A percentile compares a stretch with the other conserved stretches of the same genome.
Evolutionary conservation across 2,797 vertebrate species (phyloP).

Genomic region (Hipposideros larvatus): DNA sequence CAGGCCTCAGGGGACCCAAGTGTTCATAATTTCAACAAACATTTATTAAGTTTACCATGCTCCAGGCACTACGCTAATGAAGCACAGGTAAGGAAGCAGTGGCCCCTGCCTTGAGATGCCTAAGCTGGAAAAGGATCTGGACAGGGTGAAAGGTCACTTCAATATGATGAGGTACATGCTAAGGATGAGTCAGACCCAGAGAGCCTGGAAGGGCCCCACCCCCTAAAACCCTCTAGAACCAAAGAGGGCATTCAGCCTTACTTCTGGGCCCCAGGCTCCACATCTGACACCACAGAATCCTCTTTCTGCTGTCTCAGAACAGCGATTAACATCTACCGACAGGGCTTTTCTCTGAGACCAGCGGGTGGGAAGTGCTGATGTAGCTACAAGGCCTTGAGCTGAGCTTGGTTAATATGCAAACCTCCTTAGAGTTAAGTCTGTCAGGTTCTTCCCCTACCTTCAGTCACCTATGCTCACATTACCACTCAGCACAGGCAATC

Average conservation of each 20-base stretch:
- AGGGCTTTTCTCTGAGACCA: background rate
- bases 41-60: background rate
- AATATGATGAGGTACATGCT: rapidly evolving
- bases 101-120: background rate
- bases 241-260: background rate
- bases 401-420: background rate
- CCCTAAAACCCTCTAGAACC: background rate
- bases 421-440: background rate
- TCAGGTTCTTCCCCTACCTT: no score
- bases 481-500: background rate
- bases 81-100: background rate
- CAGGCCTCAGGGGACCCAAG: background rate
- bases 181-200: background rate
- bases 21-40: background rate
- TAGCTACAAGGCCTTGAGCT: background rate
- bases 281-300: background rate
- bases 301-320: background rate
- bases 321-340: background rate
- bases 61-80: background rate
- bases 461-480: background rate
- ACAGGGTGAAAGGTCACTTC: background rate
- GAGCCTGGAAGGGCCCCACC: background rate
- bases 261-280: background rate
- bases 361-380: background rate
- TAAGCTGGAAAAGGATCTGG: background rate